Percentiles rank a stretch among this genome's conserved stretches.
phyloP scores from a whole-genome alignment of 30 jellyfish, hydroid and myxozoan species.

The Haliclystus octoradiatus region DNA sequence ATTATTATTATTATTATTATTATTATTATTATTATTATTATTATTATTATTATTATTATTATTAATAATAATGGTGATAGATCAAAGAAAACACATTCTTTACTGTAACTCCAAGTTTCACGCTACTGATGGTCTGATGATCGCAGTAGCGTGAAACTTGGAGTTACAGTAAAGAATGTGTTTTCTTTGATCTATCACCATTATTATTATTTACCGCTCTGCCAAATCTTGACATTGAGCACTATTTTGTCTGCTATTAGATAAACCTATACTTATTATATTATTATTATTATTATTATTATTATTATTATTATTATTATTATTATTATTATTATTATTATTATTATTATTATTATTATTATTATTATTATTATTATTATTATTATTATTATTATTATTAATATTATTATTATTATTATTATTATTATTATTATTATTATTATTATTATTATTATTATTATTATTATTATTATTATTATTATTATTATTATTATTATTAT shows the following conservation, averaged over 20 bases:
- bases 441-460: not conserved
- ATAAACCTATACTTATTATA: too few species aligned
- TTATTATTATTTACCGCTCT: too few species aligned
- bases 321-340: constrained; percentile 20
- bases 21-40: constrained; percentile 2
- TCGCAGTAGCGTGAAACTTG: too few species aligned
- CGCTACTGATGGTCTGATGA: too few species aligned
- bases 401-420: not conserved
- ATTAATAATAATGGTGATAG: too few species aligned
- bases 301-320: not conserved
- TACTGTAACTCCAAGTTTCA: too few species aligned
- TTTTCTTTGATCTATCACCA: too few species aligned
- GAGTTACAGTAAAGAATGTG: too few species aligned
- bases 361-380: not conserved
- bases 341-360: constrained; percentile 16
- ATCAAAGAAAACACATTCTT: too few species aligned
- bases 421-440: not conserved
- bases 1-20: constrained; percentile 1
- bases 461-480: not conserved
- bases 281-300: not conserved
- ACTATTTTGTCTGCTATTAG: too few species aligned
- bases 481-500: not conserved
- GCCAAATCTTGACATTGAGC: too few species aligned
- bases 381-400: not conserved
- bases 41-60: constrained; percentile 2